Evolutionary conservation across 2,888 invertebrate species (phyloP), one percentile per base, ranked within the genome.

Genomic region (Apodemia hepburni): DNA sequence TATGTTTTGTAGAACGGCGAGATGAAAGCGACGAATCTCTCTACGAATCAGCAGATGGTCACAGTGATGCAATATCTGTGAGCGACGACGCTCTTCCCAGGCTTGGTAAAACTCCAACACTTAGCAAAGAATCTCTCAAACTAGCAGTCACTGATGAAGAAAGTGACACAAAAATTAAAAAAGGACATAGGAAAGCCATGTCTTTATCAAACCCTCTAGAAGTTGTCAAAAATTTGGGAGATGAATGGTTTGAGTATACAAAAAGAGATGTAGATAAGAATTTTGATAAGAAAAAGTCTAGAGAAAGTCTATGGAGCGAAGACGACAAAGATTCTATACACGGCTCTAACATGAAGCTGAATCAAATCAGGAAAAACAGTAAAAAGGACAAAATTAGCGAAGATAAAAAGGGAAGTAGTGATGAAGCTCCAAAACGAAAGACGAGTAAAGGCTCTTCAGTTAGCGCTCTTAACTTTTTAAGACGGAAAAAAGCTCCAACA

Each of bases 1-100:
- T 61, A 60, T 68, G 65, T 61, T 70, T 68, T 61, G 49, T 69
- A 91, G 91, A 91, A 64, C 78, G 91, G 63, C 79, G 91, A 66
- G 90, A 89, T 74, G 91, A 89, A 75, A 91, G 91, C 75, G 91
- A 91, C 73, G 91, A 91, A 69, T 90, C 90, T 11, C 72, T 91
- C 54, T 91, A 91, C 77, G 91, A 91, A 71, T 91, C 91, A 22
- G 91, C 90, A 5, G 91, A 91, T 65, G 85, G 90, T 45, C 89
- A 90, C 70, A 89, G 89, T 66, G 91, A 92, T 66, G 81, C 81
- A 9, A 85, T 90, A 65, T 89, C 89, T 1, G 89, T 87, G 22
- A 90, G 90, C 64, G 90, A 91, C 62, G 88, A 89, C 61, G 83
- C 88, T 0, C 61, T 90, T 0, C 82, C 91, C 0, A 76, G 85